Evolutionary conservation across 2,113 vertebrate genomes (phyloP), one percentile per base, ranked within the genome.

Genomic region (Gadus chalcogrammus): DNA sequence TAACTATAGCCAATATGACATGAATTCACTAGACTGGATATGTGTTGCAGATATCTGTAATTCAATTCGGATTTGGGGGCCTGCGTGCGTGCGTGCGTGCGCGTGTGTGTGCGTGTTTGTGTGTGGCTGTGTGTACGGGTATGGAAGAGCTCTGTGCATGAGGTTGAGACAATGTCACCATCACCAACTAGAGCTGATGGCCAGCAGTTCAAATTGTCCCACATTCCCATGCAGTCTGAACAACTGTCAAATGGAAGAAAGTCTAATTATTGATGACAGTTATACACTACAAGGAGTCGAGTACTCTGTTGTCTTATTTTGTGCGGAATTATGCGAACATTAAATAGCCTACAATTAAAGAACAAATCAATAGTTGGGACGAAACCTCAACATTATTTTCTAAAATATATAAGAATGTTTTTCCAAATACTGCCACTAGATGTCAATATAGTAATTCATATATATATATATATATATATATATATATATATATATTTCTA

Each of bases 131-230:
- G 31, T 35, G 31, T 35, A 4, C 31, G 4, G 4, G 31, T 35
- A 4, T 35, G 31, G 66, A 97, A 92, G 82, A 95, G 91, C 42
- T 87, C 77, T 0, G 94, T 93, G 83, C 96, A 98, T 0, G 90
- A 91, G 59, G 92, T 88, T 0, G 86, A 91, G 66, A 95, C 90
- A 0, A 84, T 95, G 79, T 92, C 90, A 69, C 95, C 95, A 0
- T 92, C 90, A 69, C 95, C 95, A 0, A 86, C 72, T 0, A 79
- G 62, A 0, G 96, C 87, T 0, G 89, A 89, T 2, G 94, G 93
- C 96, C 96, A 98, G 83, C 96, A 98, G 81, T 92, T 97, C 84
- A 95, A 83, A 75, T 94, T 84, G 69, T 98, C 96, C 96, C 96
- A 98, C 84, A 94, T 92, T 70, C 90, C 91, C 67, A 64, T 55